Evolutionary conservation across 2,888 invertebrate genomes (phyloP).

Genomic region (Nomada ruficornis): DNA sequence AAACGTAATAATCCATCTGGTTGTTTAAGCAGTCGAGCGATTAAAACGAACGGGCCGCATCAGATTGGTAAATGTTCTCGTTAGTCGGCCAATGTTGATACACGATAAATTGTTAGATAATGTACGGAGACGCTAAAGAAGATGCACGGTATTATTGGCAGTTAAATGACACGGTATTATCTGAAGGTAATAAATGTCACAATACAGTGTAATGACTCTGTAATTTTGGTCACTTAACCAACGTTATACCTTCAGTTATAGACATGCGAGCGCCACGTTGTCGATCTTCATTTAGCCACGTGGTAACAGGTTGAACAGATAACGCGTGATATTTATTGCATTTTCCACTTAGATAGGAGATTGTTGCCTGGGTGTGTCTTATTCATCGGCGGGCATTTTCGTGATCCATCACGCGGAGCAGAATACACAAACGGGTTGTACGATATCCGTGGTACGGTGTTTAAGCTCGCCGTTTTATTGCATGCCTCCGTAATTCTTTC

Average conservation of each 20-base stretch:
- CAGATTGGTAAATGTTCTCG: background rate
- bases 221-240: slow-evolving; percentile 68
- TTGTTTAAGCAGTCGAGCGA: too few relatives aligned
- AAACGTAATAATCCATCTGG: too few relatives aligned
- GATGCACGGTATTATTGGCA: slow-evolving; percentile 65
- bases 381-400: slow-evolving; percentile 12
- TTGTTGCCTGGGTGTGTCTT: slow-evolving; percentile 5
- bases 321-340: slow-evolving; percentile 57
- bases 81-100: slow-evolving; percentile 2
- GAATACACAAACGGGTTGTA: background rate
- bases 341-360: slow-evolving; percentile 43
- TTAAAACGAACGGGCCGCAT: background rate
- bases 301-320: slow-evolving; percentile 53
- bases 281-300: slow-evolving; percentile 50
- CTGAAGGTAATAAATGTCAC: slow-evolving; percentile 71
- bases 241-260: slow-evolving; percentile 46
- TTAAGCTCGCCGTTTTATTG: slow-evolving; percentile 36
- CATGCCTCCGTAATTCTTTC: slow-evolving; percentile 53
- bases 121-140: slow-evolving; percentile 49
- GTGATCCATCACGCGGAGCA: slow-evolving; percentile 34
- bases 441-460: slow-evolving; percentile 7
- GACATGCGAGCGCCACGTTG: slow-evolving; percentile 52
- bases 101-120: slow-evolving; percentile 42
- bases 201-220: slow-evolving; percentile 66
- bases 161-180: slow-evolving; percentile 73